Conservation (phyloP, 2,797 vertebrate genomes). For the Chanos chanos region DNA sequence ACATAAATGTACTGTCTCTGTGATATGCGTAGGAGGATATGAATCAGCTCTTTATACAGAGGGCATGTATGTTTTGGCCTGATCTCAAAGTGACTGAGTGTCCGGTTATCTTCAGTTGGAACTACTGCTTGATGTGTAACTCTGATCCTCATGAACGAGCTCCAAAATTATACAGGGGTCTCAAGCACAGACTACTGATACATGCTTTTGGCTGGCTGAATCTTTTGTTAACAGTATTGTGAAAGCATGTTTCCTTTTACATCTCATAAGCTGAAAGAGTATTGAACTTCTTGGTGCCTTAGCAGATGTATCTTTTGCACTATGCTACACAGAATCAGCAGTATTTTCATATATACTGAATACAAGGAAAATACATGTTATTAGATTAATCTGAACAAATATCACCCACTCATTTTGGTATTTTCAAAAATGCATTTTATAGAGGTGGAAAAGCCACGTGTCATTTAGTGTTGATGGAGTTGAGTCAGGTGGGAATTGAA, state of each 20-base stretch:
- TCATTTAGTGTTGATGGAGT: too few species aligned
- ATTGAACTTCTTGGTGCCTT: constrained; percentile 20
- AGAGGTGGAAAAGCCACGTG: too few species aligned
- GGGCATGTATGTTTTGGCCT: too few species aligned
- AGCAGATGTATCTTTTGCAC: constrained; percentile 28
- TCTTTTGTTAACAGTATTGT: not conserved
- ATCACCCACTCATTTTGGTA: too few species aligned
- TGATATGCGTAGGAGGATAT: too few species aligned
- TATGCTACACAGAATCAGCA: constrained; percentile 2
- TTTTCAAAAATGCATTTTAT: not conserved
- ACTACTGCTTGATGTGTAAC: not conserved
- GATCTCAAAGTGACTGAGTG: too few species aligned
- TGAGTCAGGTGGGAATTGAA: too few species aligned
- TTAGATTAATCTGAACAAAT: not conserved
- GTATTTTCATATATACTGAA: not conserved
- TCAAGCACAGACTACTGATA: not conserved
- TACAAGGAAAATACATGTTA: not conserved
- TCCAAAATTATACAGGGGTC: not conserved
- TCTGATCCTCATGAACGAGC: not conserved
- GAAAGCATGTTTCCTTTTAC: constrained; percentile 1
- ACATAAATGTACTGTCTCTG: too few species aligned
- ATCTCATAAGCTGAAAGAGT: not conserved
- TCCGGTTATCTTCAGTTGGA: too few species aligned
- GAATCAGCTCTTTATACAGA: too few species aligned
- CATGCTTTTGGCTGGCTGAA: not conserved